These are phyloP conservation scores for Piprites chloris DNA, from an alignment of 2,113 vertebrate species.

Conservation along the genomic window DNA sequence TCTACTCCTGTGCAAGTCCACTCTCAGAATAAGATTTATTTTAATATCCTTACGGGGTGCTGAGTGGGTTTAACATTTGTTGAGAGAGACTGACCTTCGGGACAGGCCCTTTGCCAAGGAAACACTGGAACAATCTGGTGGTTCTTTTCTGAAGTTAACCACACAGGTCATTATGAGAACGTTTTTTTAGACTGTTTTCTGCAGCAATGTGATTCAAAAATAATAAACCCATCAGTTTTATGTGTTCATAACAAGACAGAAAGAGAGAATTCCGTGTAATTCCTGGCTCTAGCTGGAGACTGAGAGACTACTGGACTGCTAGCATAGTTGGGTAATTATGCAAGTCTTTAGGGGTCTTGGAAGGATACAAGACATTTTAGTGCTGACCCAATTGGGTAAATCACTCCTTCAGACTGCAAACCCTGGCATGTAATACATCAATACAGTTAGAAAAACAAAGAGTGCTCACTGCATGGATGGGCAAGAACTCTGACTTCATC, in stretches of 20 bases:
- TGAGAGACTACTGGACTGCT: constrained; percentile 12
- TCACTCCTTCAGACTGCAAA: not conserved
- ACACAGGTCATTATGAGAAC: constrained; percentile 18
- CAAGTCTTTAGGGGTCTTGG: constrained; percentile 38
- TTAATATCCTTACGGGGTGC: not conserved
- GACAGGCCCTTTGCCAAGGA: constrained; percentile 21
- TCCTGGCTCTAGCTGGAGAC: constrained; percentile 33
- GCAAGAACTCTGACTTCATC: constrained; percentile 95
- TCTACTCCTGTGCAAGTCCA: not conserved
- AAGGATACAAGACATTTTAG: constrained; percentile 22
- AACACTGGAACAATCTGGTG: constrained; percentile 31
- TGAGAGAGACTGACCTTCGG: not conserved
- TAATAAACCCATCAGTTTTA: constrained; percentile 56
- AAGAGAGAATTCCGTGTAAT: constrained; percentile 4
- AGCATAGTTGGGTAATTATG: constrained; percentile 31
- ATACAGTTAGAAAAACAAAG: not conserved
- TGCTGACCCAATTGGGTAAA: not conserved
- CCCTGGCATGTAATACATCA: not conserved
- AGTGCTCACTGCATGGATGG: constrained; percentile 91
- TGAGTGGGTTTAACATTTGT: constrained; percentile 26
- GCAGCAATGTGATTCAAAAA: constrained; percentile 39
- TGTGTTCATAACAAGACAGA: constrained; percentile 30
- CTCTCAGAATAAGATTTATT: not conserved
- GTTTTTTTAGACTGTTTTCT: constrained; percentile 44
- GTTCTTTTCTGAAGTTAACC: constrained; percentile 38